Base-by-base conservation (phyloP, 2,797 vertebrate genomes). In the Myotis vivesi region DNA sequence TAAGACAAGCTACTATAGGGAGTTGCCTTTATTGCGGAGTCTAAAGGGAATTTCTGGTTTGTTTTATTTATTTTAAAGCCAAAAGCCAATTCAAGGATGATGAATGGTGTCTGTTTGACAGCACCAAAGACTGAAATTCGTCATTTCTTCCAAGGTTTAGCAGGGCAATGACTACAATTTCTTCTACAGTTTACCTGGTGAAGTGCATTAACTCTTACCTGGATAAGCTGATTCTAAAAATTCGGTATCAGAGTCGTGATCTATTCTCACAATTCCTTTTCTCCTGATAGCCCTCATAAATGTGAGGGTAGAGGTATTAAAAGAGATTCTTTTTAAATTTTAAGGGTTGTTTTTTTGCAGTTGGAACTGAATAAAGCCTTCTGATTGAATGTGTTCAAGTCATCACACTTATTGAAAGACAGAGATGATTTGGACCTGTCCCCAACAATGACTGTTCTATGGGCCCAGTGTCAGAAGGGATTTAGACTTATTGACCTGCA, bases 11-110 rank as follows among this genome's bases (percentile, higher is more conserved):
- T 92, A 71, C 73, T 92, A 59, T 4, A 46, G 3, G 2, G 22
- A 89, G 73, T 25, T 36, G 51, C 76, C 89, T 95, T 97, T 94
- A 71, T 51, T 82, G 38, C 20, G n/a, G 28, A 46, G 25, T 89
- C 88, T 97, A 80, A 95, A 95, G n/a, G 55, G 71, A 36, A 66
- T 41, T 77, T 95, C 28, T 94, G 23, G 20, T 25, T 95, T 92
- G 82, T 96, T 94, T 90, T 89, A 87, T 95, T 91, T 96, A 95
- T 90, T 95, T 93, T 95, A 95, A 76, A 95, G 86, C 59, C 71
- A 95, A 76, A 90, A 96, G 59, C 73, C 82, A 95, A 82, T 95
- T 97, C 94, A 91, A 36, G 38, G 16, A 85, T 96, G 59, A 95
- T 93, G 69, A 94, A 95, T 36, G 55, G 91, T 53, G 55, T 62